A percentile compares a stretch with the other conserved stretches of the same genome.
Evolutionary conservation across 1,140 invertebrate species (phyloP).

Genomic region (Rhagoletis zephyria): DNA sequence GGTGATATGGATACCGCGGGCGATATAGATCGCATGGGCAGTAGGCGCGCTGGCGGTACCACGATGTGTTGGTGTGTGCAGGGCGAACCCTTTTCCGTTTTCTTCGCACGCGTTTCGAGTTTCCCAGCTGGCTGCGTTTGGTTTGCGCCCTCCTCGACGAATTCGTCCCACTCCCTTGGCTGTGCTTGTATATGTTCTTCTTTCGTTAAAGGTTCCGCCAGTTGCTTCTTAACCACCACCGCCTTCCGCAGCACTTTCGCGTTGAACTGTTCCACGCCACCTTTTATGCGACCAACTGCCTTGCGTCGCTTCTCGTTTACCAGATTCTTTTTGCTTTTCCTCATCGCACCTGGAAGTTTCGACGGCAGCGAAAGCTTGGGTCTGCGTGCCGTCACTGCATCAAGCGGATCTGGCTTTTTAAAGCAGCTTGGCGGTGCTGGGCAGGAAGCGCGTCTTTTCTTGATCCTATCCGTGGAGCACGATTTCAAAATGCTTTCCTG

Average conservation of each 20-base stretch:
- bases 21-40: background rate
- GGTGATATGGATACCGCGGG: background rate
- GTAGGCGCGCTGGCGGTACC: background rate
- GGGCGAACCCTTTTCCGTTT: background rate
- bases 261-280: background rate
- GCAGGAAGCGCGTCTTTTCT: background rate
- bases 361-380: background rate
- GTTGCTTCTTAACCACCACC: constrained; percentile 1
- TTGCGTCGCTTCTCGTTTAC: background rate
- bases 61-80: background rate
- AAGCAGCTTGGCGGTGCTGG: background rate
- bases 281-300: background rate
- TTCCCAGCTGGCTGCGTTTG: background rate
- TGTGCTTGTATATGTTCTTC: background rate
- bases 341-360: background rate
- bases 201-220: background rate
- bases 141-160: background rate
- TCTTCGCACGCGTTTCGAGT: no score
- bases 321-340: constrained; percentile 13
- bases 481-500: background rate
- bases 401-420: background rate
- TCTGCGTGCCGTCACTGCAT: no score
- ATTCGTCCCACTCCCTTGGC: background rate
- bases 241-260: background rate
- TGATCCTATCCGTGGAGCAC: background rate